Evolutionary conservation across 1,140 invertebrate species (phyloP).

Genomic region (Reticulitermes speratus): DNA sequence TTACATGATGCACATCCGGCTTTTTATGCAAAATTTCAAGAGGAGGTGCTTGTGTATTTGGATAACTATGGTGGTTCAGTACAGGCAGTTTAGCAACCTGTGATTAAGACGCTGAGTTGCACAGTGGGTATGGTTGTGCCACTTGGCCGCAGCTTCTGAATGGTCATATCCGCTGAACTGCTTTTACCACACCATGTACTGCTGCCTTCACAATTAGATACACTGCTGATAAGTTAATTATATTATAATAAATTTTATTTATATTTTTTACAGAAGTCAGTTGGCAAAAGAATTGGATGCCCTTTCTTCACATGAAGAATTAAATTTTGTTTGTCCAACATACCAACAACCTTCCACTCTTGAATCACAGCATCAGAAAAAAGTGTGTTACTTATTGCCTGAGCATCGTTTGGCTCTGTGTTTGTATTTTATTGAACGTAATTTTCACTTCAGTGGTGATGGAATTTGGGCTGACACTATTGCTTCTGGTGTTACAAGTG

Average conservation of each 20-base stretch:
- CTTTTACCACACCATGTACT: no score
- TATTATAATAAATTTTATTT: background rate
- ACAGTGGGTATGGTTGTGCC: no score
- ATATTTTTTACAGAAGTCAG: background rate
- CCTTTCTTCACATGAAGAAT: background rate
- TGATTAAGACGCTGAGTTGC: no score
- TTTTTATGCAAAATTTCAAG: no score
- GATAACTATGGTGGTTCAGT: no score
- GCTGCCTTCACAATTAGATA: no score
- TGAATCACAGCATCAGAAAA: constrained; percentile 33
- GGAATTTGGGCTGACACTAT: constrained; percentile 43
- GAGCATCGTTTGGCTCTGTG: constrained; percentile 38
- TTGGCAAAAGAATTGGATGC: background rate
- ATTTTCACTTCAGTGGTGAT: constrained; percentile 51
- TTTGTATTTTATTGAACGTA: constrained; percentile 48
- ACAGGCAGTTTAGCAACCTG: no score
- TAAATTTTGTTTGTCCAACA: background rate
- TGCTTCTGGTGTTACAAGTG: background rate
- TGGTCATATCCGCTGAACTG: no score
- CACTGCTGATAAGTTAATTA: background rate
- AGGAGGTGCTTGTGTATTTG: no score
- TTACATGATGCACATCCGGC: no score
- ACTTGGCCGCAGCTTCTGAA: no score
- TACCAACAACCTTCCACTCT: background rate
- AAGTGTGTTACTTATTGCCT: background rate